Conservation (phyloP, 2,113 vertebrate species). For the Pangasianodon hypophthalmus region DNA sequence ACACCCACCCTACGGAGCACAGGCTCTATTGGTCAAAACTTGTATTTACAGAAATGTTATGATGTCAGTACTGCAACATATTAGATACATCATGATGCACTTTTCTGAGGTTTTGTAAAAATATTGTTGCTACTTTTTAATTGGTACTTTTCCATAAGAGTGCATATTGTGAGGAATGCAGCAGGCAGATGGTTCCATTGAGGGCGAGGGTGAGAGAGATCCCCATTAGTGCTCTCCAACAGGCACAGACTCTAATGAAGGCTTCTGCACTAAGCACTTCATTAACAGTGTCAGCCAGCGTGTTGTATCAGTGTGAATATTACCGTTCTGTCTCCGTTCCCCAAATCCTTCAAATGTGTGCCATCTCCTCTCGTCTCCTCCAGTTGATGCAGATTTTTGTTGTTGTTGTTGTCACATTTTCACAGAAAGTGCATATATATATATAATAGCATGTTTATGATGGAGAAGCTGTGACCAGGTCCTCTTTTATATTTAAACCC, state of each 20-base stretch:
- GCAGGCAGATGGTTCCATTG: conserved; percentile 18
- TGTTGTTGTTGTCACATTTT: background rate
- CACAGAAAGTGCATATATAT: background rate
- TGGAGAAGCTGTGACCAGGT: background rate
- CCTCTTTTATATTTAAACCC: background rate
- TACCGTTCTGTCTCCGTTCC: background rate
- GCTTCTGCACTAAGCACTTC: background rate
- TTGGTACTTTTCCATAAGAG: background rate
- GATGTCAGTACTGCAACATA: background rate
- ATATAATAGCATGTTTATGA: background rate
- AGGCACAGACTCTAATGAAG: conserved; percentile 16
- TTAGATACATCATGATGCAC: no score
- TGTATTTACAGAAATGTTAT: background rate
- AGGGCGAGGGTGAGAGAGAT: background rate
- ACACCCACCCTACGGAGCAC: background rate
- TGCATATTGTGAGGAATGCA: background rate
- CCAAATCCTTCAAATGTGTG: background rate
- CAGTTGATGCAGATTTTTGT: background rate
- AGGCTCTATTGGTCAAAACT: background rate
- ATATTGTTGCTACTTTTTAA: background rate
- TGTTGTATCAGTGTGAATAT: background rate
- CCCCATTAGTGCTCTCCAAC: conserved; percentile 19
- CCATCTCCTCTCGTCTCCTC: background rate
- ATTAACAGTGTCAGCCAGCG: conserved; percentile 2
- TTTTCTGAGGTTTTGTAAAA: background rate